Evolutionary conservation across 2,113 vertebrate genomes (phyloP), one percentile per base, ranked within the genome.

Genomic region (Cephalopholis sonnerati): DNA sequence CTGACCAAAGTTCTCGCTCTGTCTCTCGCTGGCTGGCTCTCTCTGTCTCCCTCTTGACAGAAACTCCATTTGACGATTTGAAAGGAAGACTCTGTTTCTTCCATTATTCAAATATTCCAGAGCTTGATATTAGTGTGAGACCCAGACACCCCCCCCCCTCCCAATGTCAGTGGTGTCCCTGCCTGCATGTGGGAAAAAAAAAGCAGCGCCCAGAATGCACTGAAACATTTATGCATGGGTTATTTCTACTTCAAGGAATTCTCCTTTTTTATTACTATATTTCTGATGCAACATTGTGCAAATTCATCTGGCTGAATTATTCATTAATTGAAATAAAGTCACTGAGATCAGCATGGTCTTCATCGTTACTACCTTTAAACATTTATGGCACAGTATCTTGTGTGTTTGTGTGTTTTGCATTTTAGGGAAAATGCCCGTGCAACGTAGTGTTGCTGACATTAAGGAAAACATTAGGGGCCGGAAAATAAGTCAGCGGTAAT

Each of bases 51-150:
- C 74, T 85, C 89, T 89, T 94, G 92, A 94, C 94, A 95, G 92
- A 95, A 94, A 95, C 92, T 92, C 86, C 87, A 88, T 92, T 90
- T 94, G 93, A 95, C 90, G 83, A 93, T 93, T 90, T 93, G 90
- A 95, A 95, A 93, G 91, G 87, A 85, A 76, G 86, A 86, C 83
- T 92, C 86, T 86, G 89, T 94, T 93, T 91, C 91, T 79, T 95
- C 82, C 87, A 95, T 95, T 95, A 96, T 95, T 95, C 87, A 95
- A 92, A 94, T 91, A 91, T 92, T 94, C 94, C 90, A 93, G 91
- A 79, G 75, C 69, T 92, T 88, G 88, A 93, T 95, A 93, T 94
- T 91, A 89, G 83, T 88, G 85, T 69, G 78, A 91, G 87, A 89
- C 91, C 74, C 71, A 69, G 78, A 80, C 87, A 86, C 59, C 87